Base-by-base conservation (phyloP, 1,140 invertebrate genomes). In the Carposina sasakii region DNA sequence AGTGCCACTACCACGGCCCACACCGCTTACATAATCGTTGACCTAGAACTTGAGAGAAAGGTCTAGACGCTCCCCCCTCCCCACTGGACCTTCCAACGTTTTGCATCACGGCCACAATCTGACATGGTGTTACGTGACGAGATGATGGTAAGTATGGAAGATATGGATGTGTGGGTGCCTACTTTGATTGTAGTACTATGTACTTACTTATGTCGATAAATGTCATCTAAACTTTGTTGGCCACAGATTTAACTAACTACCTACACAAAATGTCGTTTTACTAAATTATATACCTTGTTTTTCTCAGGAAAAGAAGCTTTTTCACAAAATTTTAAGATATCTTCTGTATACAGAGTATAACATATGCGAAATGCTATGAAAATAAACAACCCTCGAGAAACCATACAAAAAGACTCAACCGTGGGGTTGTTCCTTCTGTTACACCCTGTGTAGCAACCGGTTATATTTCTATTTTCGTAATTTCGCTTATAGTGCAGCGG, bases 31-130 rank as follows among this genome's bases (percentile, higher is more conserved):
- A 52, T 58, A 52, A 60, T 4, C 45, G 42, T 36, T 66, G 63
- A 60, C 63, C 63, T 52, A 66, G 63, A 63, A 66, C 63, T 66
- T 66, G 57, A 54, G 60, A 66, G 60, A 66, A 63, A 62, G 59
- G 63, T 55, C 57, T 59, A 57, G 52, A 42, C 48, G 39, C 1
- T 37, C 20, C 24, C 49, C 47, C 47, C 33, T 26, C 45, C 20
- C 47, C 30, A 39, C 40, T 17, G 16, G 19, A 19, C 34, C 24
- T 50, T 36, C 52, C 40, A 49, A 42, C 49, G 53, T 45, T 62
- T 63, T 55, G 57, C 57, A 63, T 63, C 60, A 59, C 55, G 56
- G n/a, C n/a, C n/a, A 55, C 54, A 56, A 56, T 61, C 62, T 60
- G 63, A 57, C 59, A 61, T 33, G 61, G 52, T 58, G 48, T 50